Conservation (phyloP, 2,888 invertebrate genomes). For the Mimas tiliae region DNA sequence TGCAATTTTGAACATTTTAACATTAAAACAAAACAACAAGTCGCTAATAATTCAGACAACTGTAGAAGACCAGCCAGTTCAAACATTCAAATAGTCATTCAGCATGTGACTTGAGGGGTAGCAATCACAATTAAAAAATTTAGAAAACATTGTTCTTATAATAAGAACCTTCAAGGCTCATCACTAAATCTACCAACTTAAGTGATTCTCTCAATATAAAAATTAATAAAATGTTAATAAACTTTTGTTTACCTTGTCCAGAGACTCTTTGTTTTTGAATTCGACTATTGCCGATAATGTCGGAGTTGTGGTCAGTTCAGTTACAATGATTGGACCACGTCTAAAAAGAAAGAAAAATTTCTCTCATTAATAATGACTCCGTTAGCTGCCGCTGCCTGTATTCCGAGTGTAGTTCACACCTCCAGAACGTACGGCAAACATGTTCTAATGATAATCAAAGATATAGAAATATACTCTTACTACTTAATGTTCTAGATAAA, state of each 20-base stretch:
- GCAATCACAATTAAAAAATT: constrained; percentile 57
- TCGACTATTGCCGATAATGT: constrained; percentile 85
- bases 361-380: constrained; percentile 75
- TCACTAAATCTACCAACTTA: constrained; percentile 45
- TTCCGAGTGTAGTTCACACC: constrained; percentile 63
- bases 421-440: constrained; percentile 55
- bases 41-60: constrained; percentile 39
- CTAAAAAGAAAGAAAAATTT: constrained; percentile 83
- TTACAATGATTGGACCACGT: constrained; percentile 85
- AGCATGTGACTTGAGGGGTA: constrained; percentile 57
- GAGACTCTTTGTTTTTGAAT: constrained; percentile 85
- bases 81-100: constrained; percentile 83
- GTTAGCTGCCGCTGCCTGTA: constrained; percentile 52
- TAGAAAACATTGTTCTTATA: constrained; percentile 68
- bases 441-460: constrained; percentile 33
- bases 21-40: constrained; percentile 36
- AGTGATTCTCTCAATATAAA: constrained; percentile 49
- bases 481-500: constrained; percentile 31
- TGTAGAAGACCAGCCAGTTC: constrained; percentile 73
- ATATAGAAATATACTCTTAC: constrained; percentile 26
- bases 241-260: constrained; percentile 83
- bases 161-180: constrained; percentile 44
- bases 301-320: constrained; percentile 84
- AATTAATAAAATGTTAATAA: constrained; percentile 75
- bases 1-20: constrained; percentile 44